These are phyloP conservation scores for Sialis fuliginosa DNA, from an alignment of 2,888 invertebrate species.

Conservation along the genomic window DNA sequence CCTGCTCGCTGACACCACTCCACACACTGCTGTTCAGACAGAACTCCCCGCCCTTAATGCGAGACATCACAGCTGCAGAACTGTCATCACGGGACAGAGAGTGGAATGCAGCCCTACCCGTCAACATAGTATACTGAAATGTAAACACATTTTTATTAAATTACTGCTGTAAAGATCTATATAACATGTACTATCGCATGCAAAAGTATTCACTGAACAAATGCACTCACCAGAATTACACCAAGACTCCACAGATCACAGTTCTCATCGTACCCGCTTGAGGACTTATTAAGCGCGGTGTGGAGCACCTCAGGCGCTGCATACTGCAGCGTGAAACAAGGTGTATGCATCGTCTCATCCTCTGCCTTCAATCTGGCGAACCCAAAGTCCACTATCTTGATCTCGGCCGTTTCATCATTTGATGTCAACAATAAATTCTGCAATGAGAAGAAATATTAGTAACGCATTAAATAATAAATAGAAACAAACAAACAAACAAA, in stretches of 20 bases:
- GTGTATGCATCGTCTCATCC: conserved; percentile 49
- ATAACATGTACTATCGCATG: too few species aligned
- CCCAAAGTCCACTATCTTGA: conserved; percentile 93
- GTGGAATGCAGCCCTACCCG: conserved; percentile 78
- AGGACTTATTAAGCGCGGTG: conserved; percentile 44
- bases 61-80: conserved; percentile 57
- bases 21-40: conserved; percentile 52
- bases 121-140: conserved; percentile 36
- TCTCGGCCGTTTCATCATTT: conserved; percentile 34
- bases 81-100: conserved; percentile 49
- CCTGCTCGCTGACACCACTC: conserved; percentile 52
- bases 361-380: conserved; percentile 66
- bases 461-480: conserved; percentile 2
- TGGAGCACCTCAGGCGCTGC: conserved; percentile 87
- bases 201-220: not conserved
- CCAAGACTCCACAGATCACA: conserved; percentile 96
- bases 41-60: conserved; percentile 65
- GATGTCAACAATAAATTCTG: conserved; percentile 52
- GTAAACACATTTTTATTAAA: too few species aligned
- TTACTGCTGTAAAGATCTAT: too few species aligned
- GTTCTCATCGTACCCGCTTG: conserved; percentile 69
- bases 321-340: conserved; percentile 88
- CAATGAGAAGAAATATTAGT: conserved; percentile 10
- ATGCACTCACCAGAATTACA: conserved; percentile 57
- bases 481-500: conserved; percentile 16